Conservation (phyloP, 1,140 invertebrate species). For the Glossosoma conforme region DNA sequence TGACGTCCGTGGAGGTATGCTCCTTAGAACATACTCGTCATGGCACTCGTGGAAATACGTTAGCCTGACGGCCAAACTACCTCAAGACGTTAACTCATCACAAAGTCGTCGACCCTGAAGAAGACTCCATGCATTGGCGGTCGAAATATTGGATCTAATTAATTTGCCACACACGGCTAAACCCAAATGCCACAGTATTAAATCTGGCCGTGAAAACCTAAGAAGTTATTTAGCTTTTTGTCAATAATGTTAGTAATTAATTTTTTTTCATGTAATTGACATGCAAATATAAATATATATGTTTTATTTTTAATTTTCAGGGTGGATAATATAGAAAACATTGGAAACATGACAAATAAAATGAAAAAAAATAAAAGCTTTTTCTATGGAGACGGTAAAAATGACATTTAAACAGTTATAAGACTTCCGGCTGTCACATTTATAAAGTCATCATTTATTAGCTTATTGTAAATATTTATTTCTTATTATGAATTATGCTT, state of each 20-base stretch:
- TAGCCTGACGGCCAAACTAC: no score
- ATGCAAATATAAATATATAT: background rate
- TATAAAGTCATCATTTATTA: background rate
- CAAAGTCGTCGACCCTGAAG: no score
- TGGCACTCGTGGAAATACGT: no score
- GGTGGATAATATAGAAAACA: slow-evolving; percentile 6
- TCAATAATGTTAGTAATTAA: background rate
- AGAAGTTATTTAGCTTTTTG: no score
- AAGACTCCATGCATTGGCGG: no score
- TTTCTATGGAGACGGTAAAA: slow-evolving; percentile 16
- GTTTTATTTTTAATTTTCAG: slow-evolving; percentile 5
- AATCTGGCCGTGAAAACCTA: no score
- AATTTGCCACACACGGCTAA: no score
- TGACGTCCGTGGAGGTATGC: no score
- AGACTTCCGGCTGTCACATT: background rate
- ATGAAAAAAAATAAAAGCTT: slow-evolving; percentile 20
- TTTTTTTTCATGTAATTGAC: background rate
- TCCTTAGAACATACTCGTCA: no score
- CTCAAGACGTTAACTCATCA: no score
- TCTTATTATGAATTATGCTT: background rate
- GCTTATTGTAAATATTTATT: background rate
- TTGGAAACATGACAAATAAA: slow-evolving; percentile 3
- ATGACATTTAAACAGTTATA: slow-evolving; percentile 3
- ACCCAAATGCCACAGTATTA: background rate
- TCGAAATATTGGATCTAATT: no score